These are phyloP conservation scores for Acronicta psi DNA, from an alignment of 2,888 invertebrate species.

Conservation along the genomic window DNA sequence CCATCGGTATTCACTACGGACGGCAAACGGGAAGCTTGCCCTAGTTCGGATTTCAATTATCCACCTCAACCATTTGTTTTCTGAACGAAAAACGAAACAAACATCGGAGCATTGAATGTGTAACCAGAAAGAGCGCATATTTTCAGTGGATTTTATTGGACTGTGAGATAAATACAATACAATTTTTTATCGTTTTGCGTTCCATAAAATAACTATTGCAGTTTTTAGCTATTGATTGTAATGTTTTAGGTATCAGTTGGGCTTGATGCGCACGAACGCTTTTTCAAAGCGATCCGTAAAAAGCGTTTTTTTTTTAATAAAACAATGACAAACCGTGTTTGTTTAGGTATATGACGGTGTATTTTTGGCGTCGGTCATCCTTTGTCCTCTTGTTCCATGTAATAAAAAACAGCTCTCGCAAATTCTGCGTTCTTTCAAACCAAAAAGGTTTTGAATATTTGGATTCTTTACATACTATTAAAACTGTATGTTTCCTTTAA, in stretches of 20 bases:
- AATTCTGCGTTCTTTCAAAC: too few species aligned
- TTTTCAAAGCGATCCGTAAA: not conserved
- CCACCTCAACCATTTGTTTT: conserved; percentile 64
- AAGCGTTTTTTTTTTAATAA: conserved; percentile 1
- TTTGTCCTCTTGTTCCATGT: not conserved
- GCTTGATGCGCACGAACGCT: not conserved
- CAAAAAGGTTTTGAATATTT: too few species aligned
- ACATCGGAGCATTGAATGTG: conserved; percentile 45
- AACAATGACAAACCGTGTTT: conserved; percentile 1
- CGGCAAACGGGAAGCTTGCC: conserved; percentile 55
- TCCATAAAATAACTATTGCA: conserved; percentile 4
- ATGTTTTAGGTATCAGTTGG: not conserved
- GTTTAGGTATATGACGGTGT: not conserved
- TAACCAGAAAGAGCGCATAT: conserved; percentile 48
- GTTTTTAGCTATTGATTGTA: conserved; percentile 4
- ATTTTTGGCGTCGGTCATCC: not conserved
- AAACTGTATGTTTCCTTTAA: too few species aligned
- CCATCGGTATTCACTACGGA: conserved; percentile 70
- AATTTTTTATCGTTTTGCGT: conserved; percentile 19
- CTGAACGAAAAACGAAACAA: conserved; percentile 61
- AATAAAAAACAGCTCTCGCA: not conserved
- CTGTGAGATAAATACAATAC: conserved; percentile 18
- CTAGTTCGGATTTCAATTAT: conserved; percentile 76
- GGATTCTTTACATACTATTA: too few species aligned
- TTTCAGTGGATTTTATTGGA: conserved; percentile 47